Evolutionary conservation across 2,113 vertebrate species (phyloP), one percentile per base, ranked within the genome.

Genomic region (Elephas maximus): DNA sequence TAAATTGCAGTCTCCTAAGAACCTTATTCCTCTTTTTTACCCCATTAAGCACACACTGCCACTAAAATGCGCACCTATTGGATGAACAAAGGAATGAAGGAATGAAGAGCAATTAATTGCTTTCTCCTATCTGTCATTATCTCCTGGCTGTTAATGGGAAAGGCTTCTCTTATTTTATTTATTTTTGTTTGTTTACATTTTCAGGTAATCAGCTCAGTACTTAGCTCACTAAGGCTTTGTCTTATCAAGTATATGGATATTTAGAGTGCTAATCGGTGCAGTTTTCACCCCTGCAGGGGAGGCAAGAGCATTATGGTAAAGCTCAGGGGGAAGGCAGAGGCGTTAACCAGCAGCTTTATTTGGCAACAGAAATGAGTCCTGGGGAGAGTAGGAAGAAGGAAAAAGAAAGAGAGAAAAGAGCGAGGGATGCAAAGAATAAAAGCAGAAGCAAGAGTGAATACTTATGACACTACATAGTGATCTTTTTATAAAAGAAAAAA

Each of bases 161-260:
- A 65, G 62, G 0, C 7, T 53, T 78, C 14, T 93, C 5, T 84
- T 79, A 48, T 53, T 82, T 79, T 44, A 90, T 69, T 48, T 57
- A 20, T 84, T 90, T 21, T 48, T 18, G 37, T 37, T 37, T 37
- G 37, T 37, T 37, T 37, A 37, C 37, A 71, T 95, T 67, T 84
- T 77, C 91, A 93, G 28, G 57, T 57, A 93, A 37, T 6, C 92
- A 65, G 65, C 69, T 96, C 26, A 73, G n/a, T 45, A 78, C 41
- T 90, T 88, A 94, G 45, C n/a, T 93, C 80, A 62, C 71, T 74
- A 69, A 92, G 63, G 60, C 28, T 9, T 20, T 20, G 51, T 83
- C 93, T 87, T 76, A 69, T 67, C 33, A 94, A 83, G 48, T 51
- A 21, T 30, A 21, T 91, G 71, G 93, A 83, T 92, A 88, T 76